phyloP scores from a whole-genome alignment of 2,888 invertebrate species.

The Graphium colonna region DNA sequence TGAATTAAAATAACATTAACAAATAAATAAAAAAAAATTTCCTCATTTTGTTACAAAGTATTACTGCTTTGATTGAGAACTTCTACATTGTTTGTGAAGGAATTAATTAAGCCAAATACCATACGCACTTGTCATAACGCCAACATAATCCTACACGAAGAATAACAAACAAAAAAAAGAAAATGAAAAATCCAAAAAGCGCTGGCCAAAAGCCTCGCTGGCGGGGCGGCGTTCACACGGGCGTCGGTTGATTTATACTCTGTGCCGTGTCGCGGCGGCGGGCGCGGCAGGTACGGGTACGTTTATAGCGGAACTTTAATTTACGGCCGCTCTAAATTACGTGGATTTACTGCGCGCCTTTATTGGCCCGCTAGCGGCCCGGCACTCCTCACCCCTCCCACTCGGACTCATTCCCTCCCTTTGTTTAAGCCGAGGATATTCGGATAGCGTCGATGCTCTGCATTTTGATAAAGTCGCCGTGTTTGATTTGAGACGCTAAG shows the following conservation, averaged over 20 bases:
- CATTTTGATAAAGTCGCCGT: too few species aligned
- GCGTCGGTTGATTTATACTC: conserved; percentile 50
- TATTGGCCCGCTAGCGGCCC: conserved; percentile 72
- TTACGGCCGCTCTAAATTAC: conserved; percentile 77
- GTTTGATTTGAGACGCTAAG: too few species aligned
- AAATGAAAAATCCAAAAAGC: neutral
- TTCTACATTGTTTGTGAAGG: too few species aligned
- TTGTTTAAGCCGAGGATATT: conserved; percentile 40
- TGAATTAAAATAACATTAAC: too few species aligned
- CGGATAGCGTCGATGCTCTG: too few species aligned
- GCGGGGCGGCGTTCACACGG: conserved; percentile 56
- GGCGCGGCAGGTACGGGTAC: conserved; percentile 57
- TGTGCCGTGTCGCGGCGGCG: conserved; percentile 41
- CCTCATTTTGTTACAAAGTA: too few species aligned
- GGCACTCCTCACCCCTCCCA: conserved; percentile 32
- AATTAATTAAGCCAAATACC: too few species aligned
- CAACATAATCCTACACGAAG: neutral
- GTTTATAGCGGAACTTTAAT: conserved; percentile 77
- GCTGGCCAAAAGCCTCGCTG: conserved; percentile 30
- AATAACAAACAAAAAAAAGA: neutral
- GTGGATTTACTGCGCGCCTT: conserved; percentile 78
- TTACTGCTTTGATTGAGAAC: too few species aligned
- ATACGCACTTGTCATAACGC: too few species aligned
- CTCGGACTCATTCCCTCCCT: conserved; percentile 44
- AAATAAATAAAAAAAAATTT: too few species aligned